Evolutionary conservation across 2,797 vertebrate genomes (phyloP), one percentile per base, ranked within the genome.

Genomic region (Hemibagrus guttatus): DNA sequence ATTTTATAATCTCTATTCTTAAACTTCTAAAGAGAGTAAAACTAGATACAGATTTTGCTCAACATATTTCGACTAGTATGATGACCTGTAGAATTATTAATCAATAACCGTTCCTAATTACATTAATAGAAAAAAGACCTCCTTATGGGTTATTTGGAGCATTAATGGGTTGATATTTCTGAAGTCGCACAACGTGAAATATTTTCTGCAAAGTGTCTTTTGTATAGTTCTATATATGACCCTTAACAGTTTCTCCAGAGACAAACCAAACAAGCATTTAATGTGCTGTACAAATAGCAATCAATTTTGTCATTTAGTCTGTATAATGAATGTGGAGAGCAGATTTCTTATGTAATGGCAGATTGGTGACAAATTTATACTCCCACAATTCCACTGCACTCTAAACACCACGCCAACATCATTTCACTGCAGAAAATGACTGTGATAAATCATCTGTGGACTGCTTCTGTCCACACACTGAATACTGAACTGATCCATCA

Each of bases 371-470:
- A 16, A 9, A 64, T 59, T 3, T 46, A 72, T 74, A 80, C 56
- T 68, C 69, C 66, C 69, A 52, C 64, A 61, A 42, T 80, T 61
- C 31, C 31, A 80, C 78, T 39, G 58, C 46, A 46, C 42, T 80
- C 21, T 31, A 63, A 61, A 63, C 23, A 81, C 58, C 58, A 42
- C 8, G 16, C 26, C n/a, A 72, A 61, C 61, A 86, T 88, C 69
- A 90, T 80, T 63, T 78, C 86, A 86, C 80, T 87, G 72, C 23
- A 72, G 78, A 90, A 86, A 88, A 91, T 90, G 90, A 46, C 72
- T 78, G 83, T 84, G 85, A 91, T 91, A 89, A 92, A 91, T 93
- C 86, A 91, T 71, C 83, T 52, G n/a, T 26, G 61, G 83, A 68
- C 63, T 84, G 75, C 87, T 84, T 85, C 81, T 84, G 80, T 88